Evolutionary conservation across 2,113 vertebrate species (phyloP).

Genomic region (Mugil cephalus): DNA sequence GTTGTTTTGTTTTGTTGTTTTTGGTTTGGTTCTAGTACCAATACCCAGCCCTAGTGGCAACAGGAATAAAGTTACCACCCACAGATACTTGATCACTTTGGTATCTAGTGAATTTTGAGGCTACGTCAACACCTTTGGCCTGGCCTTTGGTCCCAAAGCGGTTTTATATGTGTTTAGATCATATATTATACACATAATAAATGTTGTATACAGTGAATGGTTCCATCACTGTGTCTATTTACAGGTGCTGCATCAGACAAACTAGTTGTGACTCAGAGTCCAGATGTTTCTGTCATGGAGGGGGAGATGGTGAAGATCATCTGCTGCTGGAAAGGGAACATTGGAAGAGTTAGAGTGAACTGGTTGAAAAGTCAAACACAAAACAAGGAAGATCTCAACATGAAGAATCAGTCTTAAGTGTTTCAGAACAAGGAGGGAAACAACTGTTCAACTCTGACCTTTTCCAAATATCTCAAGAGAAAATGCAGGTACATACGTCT

Average conservation of each 20-base stretch:
- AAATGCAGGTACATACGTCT: slow-evolving; percentile 33
- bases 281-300: slow-evolving; percentile 29
- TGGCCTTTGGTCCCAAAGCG: too few species aligned
- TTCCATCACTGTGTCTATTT: not conserved
- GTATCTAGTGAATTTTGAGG: too few species aligned
- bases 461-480: slow-evolving; percentile 4
- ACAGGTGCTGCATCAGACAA: slow-evolving; percentile 15
- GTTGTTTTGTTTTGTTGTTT: too few species aligned
- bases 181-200: too few species aligned
- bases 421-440: rapidly evolving
- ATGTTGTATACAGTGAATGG: too few species aligned
- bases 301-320: slow-evolving; percentile 12
- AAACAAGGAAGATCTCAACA: rapidly evolving
- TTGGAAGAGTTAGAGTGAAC: rapidly evolving
- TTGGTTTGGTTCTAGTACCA: too few species aligned
- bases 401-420: rapidly evolving
- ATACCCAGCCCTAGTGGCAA: too few species aligned
- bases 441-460: slow-evolving; percentile 12
- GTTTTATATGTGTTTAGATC: too few species aligned
- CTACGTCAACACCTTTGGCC: too few species aligned
- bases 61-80: too few species aligned
- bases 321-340: slow-evolving; percentile 4
- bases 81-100: too few species aligned
- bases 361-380: slow-evolving; percentile 5
- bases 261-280: slow-evolving; percentile 20